Percentiles rank a stretch among this genome's conserved stretches.
Conservation (phyloP, 2,113 vertebrate genomes). For the Sminthopsis crassicaudata region DNA sequence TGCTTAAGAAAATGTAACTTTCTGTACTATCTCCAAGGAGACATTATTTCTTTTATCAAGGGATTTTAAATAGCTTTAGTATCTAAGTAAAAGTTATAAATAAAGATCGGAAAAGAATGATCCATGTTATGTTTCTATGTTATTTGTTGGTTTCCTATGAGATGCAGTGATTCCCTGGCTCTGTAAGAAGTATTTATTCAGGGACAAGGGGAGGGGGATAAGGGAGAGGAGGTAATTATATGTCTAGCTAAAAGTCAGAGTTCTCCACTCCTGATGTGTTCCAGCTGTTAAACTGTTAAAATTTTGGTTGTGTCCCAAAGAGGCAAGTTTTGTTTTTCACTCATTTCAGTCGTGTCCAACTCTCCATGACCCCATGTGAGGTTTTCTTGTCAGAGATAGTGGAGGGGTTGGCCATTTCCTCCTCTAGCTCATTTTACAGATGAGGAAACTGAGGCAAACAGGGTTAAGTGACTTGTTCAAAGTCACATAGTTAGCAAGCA, state of each 20-base stretch:
- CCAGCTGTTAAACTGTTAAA: neutral
- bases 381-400: neutral
- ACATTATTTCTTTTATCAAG: constrained; percentile 27
- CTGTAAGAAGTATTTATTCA: neutral
- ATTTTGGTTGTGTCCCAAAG: neutral
- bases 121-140: neutral
- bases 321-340: neutral
- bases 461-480: neutral
- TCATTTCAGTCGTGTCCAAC: neutral
- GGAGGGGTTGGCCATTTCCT: neutral
- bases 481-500: neutral
- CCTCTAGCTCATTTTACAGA: neutral
- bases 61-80: neutral
- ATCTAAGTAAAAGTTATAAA: neutral
- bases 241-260: neutral
- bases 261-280: neutral
- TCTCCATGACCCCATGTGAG: neutral
- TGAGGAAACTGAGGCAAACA: neutral
- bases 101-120: neutral
- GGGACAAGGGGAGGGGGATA: no score
- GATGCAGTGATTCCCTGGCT: neutral
- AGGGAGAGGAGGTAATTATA: neutral
- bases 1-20: constrained; percentile 3
- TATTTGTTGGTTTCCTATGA: constrained; percentile 2
- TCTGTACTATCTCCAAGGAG: neutral